Evolutionary conservation across 2,113 vertebrate species (phyloP).

Genomic region (Xenus cinereus): DNA sequence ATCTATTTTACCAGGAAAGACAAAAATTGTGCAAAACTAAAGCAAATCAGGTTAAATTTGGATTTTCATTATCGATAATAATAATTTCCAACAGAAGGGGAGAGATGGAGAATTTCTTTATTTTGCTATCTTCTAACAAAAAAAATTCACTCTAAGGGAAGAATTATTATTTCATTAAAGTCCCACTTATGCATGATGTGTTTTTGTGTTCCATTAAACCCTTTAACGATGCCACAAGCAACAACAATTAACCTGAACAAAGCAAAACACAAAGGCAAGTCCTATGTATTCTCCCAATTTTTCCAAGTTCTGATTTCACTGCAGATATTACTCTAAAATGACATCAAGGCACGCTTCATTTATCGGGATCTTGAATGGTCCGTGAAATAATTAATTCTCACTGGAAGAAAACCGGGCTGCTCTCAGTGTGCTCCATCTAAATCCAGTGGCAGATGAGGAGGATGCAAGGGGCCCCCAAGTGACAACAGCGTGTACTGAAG

Average conservation of each 20-base stretch:
- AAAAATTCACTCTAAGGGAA: neutral
- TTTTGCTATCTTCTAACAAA: neutral
- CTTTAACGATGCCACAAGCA: neutral
- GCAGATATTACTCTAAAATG: neutral
- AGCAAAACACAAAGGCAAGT: neutral
- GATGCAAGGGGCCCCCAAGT: neutral
- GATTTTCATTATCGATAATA: neutral
- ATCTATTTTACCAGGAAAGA: neutral
- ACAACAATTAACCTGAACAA: conserved; percentile 15
- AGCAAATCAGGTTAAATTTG: neutral
- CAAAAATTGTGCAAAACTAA: neutral
- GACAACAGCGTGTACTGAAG: neutral
- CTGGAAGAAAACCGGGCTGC: neutral
- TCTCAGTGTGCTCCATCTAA: neutral
- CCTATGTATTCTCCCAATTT: neutral
- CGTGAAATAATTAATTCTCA: neutral
- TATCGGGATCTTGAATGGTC: neutral
- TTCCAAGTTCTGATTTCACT: neutral
- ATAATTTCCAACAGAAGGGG: neutral
- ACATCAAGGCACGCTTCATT: neutral
- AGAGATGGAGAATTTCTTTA: neutral
- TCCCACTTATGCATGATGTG: neutral
- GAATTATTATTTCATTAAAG: neutral
- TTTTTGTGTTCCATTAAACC: neutral
- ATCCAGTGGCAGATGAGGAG: neutral